Base-by-base conservation (phyloP, 92 coral and sea anemone genomes). In the Pocillopora grandis region DNA sequence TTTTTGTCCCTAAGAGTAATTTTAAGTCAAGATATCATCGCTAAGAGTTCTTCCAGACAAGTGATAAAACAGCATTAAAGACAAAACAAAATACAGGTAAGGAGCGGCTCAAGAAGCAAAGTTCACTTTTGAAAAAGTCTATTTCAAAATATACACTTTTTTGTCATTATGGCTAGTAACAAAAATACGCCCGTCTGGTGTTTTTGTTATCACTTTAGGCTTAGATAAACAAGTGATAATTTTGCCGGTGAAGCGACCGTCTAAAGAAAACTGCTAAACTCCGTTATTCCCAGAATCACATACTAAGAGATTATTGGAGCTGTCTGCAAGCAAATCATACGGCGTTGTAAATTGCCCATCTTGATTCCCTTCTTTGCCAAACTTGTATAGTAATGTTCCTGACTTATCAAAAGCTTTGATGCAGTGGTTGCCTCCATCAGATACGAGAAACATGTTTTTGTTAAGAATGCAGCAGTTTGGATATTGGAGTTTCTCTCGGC, bases 171-270 rank as follows among this genome's bases (percentile, higher is more conserved):
- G 0, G 49, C 70, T 5, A 14, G 73, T 37, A 1, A 69, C 52
- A 15, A 69, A 56, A 14, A 69, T 15, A 9, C 73, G 52, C 37
- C 73, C 73, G 15, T 69, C 73, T 69, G 73, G 56, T 17, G 55
- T 56, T 59, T 9, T 59, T 59, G 62, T 1, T 59, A 59, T 59
- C 8, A 7, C 52, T 3, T 3, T 42, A 42, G 52, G 52, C 8
- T 42, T 42, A 3, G 52, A 42, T 42, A 7, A 42, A 42, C 8
- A 0, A 42, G 7, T 2, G 52, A 42, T 42, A 8, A 14, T 66
- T 66, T 66, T 66, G 70, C 70, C 70, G 8, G 70, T 66, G 14
- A 66, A 66, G 70, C 35, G 36, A 66, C 70, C 70, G 70, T 66
- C 70, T 20, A 66, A 66, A 5, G 70, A 21, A 66, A 66, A 66